Base-by-base conservation (phyloP, 2,113 vertebrate species). In the Ictalurus furcatus region DNA sequence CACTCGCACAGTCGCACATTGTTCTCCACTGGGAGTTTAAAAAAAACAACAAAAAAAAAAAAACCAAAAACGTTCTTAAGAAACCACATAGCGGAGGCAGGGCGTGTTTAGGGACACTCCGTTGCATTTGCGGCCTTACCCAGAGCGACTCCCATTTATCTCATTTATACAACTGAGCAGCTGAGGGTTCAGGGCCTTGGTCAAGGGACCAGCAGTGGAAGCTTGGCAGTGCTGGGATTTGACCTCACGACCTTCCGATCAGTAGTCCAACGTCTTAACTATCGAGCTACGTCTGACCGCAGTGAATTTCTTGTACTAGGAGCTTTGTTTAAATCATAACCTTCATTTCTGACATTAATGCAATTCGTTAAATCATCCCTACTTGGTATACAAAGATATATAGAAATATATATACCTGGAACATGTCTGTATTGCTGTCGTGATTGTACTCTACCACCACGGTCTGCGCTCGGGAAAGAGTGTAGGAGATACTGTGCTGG, bases 401-500 rank as follows among this genome's bases (percentile, higher is more conserved):
- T 48, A 48, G 7, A 48, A 7, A 48, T 7, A 48, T 48, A 48
- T 48, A 59, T 92, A 96, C 96, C 96, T 96, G 96, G 93, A 99
- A 99, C 98, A 99, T 99, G 94, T 99, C 98, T 78, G 97, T 98
- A 95, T 97, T 98, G 96, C 96, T 97, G 96, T 99, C 98, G 91
- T 99, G 97, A 23, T 97, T 99, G 93, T 99, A 99, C 95, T 99
- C 98, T 92, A 99, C 98, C 94, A 99, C 98, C 91, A 99, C 98
- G 4, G 98, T 99, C 94, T 99, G 98, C 71, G 94, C 97, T 92
- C 98, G 96, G 91, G 98, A 99, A 92, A 99, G 95, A 40, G 98
- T 99, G 79, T 98, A 99, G 4, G 98, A 99, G 96, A 99, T 99
- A 94, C 98, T 99, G 94, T 99, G 98, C 95, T 99, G 98, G 96